Conservation (phyloP, 2,113 vertebrate genomes). For the Scalopus aquaticus region DNA sequence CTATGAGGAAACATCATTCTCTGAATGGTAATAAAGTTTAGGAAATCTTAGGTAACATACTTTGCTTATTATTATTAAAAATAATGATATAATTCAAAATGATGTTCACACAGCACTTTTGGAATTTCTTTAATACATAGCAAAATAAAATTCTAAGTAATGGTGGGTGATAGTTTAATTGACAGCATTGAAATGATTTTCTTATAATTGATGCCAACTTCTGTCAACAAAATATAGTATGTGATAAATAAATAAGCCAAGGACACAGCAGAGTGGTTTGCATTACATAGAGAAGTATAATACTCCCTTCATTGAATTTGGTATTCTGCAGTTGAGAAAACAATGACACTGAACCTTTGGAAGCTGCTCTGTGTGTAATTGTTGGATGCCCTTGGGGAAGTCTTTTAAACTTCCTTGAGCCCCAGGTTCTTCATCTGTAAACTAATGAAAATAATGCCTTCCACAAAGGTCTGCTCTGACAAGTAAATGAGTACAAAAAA, state of each 20-base stretch:
- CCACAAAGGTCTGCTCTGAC: not conserved
- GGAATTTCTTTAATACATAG: not conserved
- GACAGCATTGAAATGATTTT: not conserved
- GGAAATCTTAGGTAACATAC: not conserved
- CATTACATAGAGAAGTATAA: not conserved
- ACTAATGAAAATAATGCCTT: not conserved
- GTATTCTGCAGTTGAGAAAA: not conserved
- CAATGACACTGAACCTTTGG: not conserved
- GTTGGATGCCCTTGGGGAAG: not conserved
- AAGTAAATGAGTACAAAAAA: not conserved
- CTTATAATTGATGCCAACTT: not conserved
- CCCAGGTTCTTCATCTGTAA: not conserved
- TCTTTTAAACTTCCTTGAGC: not conserved
- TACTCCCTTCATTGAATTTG: not conserved
- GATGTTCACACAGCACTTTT: not conserved
- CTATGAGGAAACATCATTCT: not conserved
- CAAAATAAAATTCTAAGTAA: not conserved
- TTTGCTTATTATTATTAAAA: not conserved
- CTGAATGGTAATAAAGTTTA: not conserved
- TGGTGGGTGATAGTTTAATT: not conserved
- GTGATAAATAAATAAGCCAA: not conserved
- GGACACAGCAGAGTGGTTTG: not conserved
- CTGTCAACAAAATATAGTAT: not conserved
- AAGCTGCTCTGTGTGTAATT: not conserved
- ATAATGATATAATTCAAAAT: not conserved